Percentiles rank a stretch among this genome's conserved stretches.
phyloP scores from a whole-genome alignment of 2,888 invertebrate species.

The Neelides folsomi region DNA sequence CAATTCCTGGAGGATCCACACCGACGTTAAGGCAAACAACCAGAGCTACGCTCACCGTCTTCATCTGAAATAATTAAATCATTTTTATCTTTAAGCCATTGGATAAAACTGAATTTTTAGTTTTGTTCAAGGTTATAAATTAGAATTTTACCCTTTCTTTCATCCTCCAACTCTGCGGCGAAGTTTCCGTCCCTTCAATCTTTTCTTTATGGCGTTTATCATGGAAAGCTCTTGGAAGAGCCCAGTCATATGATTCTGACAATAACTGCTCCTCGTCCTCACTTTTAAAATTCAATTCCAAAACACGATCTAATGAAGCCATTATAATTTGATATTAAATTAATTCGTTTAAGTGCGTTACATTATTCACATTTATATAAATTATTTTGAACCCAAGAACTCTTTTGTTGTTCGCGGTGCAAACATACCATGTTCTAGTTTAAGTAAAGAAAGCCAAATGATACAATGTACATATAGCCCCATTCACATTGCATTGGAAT shows the following conservation, averaged over 20 bases:
- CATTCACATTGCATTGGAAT: no score
- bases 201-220: constrained; percentile 59
- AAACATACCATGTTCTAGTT: no score
- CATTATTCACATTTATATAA: no score
- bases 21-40: constrained; percentile 96
- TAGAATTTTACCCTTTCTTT: constrained; percentile 59
- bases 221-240: constrained; percentile 53
- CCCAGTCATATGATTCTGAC: constrained; percentile 32
- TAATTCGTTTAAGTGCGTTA: no score
- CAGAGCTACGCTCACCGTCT: constrained; percentile 95
- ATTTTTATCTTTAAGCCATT: background rate
- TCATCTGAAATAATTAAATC: constrained; percentile 57
- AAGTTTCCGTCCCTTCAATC: constrained; percentile 52
- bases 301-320: constrained; percentile 23
- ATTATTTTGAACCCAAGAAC: background rate
- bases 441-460: background rate
- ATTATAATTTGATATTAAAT: constrained; percentile 4
- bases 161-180: constrained; percentile 76
- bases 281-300: constrained; percentile 27
- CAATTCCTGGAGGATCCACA: constrained; percentile 97
- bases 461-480: no score
- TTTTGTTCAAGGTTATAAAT: background rate
- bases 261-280: constrained; percentile 26
- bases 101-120: background rate
- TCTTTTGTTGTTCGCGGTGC: no score